Percentiles rank a stretch among this genome's conserved stretches.
Conservation (phyloP, 1,140 invertebrate genomes). For the Temnothorax nylanderi region DNA sequence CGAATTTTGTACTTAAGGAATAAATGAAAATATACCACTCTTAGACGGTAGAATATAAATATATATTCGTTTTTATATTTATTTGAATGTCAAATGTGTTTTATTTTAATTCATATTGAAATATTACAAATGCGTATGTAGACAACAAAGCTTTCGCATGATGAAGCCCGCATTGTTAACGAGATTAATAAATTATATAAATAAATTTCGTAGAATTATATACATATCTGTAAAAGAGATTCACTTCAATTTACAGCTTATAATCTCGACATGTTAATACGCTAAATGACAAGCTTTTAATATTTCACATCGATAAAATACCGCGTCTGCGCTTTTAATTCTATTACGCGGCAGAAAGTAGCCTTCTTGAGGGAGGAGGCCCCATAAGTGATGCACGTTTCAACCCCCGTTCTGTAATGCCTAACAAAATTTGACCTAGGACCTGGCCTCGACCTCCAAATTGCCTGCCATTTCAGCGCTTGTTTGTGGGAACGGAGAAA, state of each 20-base stretch:
- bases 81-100: neutral
- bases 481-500: slow-evolving; percentile 44
- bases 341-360: slow-evolving; percentile 14
- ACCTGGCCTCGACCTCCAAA: slow-evolving; percentile 54
- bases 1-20: neutral
- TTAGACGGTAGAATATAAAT: neutral
- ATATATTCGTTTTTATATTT: neutral
- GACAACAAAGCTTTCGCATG: neutral
- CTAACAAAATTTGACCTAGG: slow-evolving; percentile 51
- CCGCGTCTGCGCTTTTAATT: neutral
- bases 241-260: neutral
- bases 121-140: neutral
- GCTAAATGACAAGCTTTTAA: neutral
- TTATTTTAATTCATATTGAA: neutral
- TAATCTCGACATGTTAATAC: neutral
- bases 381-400: slow-evolving; percentile 22
- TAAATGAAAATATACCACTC: neutral
- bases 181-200: neutral
- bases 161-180: neutral
- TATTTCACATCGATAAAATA: neutral
- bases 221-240: neutral
- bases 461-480: slow-evolving; percentile 52
- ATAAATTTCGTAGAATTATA: neutral
- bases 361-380: neutral
- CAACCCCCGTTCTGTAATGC: slow-evolving; percentile 26